Evolutionary conservation across 2,888 invertebrate genomes (phyloP).

Genomic region (Trypoxylon attenuatum): DNA sequence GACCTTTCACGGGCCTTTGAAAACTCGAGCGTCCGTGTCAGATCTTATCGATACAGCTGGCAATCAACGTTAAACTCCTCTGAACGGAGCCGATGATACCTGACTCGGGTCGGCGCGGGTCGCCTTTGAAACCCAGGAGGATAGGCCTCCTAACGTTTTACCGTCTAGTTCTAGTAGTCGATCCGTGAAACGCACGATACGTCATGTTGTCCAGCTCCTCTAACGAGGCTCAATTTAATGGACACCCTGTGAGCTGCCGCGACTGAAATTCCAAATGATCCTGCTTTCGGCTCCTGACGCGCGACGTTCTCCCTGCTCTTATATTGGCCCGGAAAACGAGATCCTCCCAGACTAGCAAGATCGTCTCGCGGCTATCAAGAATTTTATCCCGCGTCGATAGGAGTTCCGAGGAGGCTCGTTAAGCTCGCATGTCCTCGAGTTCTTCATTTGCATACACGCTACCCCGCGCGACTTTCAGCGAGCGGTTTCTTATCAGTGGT

Average conservation of each 20-base stretch:
- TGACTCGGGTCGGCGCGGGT: conserved; percentile 39
- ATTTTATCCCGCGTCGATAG: too few relatives aligned
- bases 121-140: conserved; percentile 37
- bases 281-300: neutral
- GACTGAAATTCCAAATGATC: conserved; percentile 20
- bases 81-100: conserved; percentile 47
- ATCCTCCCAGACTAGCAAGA: neutral
- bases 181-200: conserved; percentile 44
- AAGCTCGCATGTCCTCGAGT: too few relatives aligned
- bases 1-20: conserved; percentile 53
- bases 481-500: too few relatives aligned
- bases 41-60: conserved; percentile 51
- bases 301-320: neutral
- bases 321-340: neutral
- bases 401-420: too few relatives aligned
- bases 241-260: conserved; percentile 17
- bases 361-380: neutral
- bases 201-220: conserved; percentile 31
- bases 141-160: conserved; percentile 18
- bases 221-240: conserved; percentile 50
- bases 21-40: conserved; percentile 56
- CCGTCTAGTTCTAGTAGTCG: conserved; percentile 43
- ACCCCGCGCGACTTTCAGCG: too few relatives aligned
- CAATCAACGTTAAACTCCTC: conserved; percentile 43
- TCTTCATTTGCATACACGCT: too few relatives aligned